Evolutionary conservation across 1,140 invertebrate species (phyloP), one percentile per base, ranked within the genome.

Genomic region (Pinna nobilis): DNA sequence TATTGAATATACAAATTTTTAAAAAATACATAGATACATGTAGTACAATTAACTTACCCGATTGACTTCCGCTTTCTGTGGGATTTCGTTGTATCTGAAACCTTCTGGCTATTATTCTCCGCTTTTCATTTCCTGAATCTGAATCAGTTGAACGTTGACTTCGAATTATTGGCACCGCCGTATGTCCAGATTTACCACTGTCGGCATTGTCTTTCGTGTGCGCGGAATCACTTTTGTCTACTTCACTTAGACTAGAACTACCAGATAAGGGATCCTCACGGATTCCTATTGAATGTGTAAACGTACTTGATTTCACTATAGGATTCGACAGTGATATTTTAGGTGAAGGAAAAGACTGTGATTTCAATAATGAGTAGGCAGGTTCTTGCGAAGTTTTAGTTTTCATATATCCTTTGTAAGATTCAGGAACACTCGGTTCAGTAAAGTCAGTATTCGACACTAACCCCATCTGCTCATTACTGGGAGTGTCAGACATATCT

Each of bases 1-100:
- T 23, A 51, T 53, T 25, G 18, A 15, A 59, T 25, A 59, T 59
- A 53, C 55, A 13, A 59, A 25, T 13, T 59, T 32, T 59, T 53
- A 4, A 59, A 59, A 33, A 18, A 35, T 18, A 18, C 23, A 0
- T 33, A 6, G 28, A 35, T 59, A 53, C 15, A 13, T 35, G 23
- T 9, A 35, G 18, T n/a, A n/a, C 13, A 20, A 59, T n/a, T n/a
- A n/a, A n/a, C n/a, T n/a, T n/a, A n/a, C n/a, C n/a, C n/a, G n/a
- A n/a, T n/a, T 59, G 18, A n/a, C 37, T 35, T 33, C 55, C 37
- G 55, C 73, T 88, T 76, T 82, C 59, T 32, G 39, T 4, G 35
- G 35, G 32, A 63, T 15, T 37, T 63, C 59, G 2, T 25, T 32
- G 15, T 33, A 37, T 9, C 37, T 63, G 59, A 25, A 63, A 41